phyloP scores from a whole-genome alignment of 2,888 invertebrate genomes.

The Erpobdella octoculata region DNA sequence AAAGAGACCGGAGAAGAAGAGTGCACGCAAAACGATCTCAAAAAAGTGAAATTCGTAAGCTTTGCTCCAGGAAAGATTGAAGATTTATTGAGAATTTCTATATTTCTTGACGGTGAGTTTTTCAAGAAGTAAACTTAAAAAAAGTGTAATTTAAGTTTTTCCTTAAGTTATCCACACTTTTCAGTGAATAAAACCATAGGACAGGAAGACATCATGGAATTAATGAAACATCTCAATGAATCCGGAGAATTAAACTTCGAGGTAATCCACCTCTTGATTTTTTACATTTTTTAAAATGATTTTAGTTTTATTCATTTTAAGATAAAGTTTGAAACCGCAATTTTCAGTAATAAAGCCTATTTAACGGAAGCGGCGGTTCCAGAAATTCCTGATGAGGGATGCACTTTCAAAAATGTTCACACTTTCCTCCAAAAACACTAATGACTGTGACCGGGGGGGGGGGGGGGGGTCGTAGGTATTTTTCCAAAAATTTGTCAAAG shows the following conservation, averaged over 20 bases:
- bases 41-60: background rate
- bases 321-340: too few species aligned
- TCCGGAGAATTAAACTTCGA: background rate
- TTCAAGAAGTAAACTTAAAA: background rate
- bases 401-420: too few species aligned
- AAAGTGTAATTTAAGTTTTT: background rate
- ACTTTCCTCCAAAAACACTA: too few species aligned
- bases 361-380: too few species aligned
- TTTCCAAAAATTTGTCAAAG: too few species aligned
- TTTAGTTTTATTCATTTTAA: too few species aligned
- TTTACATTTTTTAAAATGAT: background rate
- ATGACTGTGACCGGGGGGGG: too few species aligned
- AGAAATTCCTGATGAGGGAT: too few species aligned
- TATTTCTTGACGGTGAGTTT: background rate
- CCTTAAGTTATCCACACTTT: background rate
- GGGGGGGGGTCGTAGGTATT: too few species aligned
- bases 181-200: background rate
- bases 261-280: background rate
- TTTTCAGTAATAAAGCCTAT: too few species aligned
- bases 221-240: background rate
- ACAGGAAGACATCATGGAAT: background rate
- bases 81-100: background rate
- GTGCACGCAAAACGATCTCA: background rate
- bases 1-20: too few species aligned
- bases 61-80: background rate